A percentile compares a stretch with the other conserved stretches of the same genome.
These are phyloP conservation scores for Pseudochaenichthys georgianus DNA, from an alignment of 2,797 vertebrate genomes.

Conservation along the genomic window DNA sequence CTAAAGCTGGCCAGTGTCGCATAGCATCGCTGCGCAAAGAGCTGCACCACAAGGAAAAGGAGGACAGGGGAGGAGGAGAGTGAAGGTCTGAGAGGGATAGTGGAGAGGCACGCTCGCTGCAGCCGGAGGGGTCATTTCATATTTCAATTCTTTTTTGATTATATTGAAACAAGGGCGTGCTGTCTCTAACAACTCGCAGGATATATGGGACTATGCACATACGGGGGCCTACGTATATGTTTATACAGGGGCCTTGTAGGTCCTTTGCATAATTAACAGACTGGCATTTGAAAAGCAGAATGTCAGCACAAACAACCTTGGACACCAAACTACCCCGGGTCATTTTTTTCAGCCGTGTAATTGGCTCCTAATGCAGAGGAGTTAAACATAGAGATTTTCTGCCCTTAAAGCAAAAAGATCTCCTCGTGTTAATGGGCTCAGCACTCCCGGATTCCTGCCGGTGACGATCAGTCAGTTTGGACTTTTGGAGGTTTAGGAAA, in stretches of 20 bases:
- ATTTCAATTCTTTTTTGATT: conserved; percentile 59
- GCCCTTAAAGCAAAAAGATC: conserved; percentile 63
- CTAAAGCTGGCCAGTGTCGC: conserved; percentile 73
- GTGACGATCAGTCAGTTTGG: conserved; percentile 54
- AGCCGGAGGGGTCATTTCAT: conserved; percentile 66
- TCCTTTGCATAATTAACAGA: conserved; percentile 82
- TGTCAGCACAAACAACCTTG: conserved; percentile 80
- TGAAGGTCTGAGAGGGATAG: conserved; percentile 56
- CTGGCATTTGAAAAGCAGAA: conserved; percentile 82
- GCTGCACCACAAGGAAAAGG: conserved; percentile 65
- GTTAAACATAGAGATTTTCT: conserved; percentile 73
- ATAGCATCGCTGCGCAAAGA: conserved; percentile 72
- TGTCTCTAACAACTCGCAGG: conserved; percentile 52
- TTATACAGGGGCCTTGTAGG: conserved; percentile 57
- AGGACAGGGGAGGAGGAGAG: conserved; percentile 65
- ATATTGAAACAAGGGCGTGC: conserved; percentile 51
- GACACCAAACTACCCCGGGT: conserved; percentile 75
- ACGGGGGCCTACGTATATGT: conserved; percentile 52
- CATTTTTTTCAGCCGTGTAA: conserved; percentile 78
- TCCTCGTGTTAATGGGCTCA: conserved; percentile 60
- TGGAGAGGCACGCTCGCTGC: conserved; percentile 47
- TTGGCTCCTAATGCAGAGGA: conserved; percentile 75
- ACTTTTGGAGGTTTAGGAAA: conserved; percentile 51
- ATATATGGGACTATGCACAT: conserved; percentile 56
- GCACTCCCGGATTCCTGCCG: conserved; percentile 48